Conservation (phyloP, 2,797 vertebrate species). For the Novumbra hubbsi region DNA sequence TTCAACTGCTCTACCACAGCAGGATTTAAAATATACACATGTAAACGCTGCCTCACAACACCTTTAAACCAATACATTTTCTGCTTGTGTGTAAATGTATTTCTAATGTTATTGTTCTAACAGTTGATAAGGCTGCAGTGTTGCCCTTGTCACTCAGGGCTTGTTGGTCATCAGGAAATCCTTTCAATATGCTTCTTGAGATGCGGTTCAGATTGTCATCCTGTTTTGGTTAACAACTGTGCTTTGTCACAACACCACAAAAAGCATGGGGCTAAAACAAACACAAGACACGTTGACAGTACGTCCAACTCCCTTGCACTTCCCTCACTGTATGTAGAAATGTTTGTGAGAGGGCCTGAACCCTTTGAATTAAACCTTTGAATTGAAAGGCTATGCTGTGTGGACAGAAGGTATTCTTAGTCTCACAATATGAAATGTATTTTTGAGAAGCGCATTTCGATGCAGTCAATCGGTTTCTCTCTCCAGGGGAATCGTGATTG, state of each 20-base stretch:
- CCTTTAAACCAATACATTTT: too few species aligned
- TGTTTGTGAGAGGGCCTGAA: too few species aligned
- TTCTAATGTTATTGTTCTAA: too few species aligned
- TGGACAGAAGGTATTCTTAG: neutral
- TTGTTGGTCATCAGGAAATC: neutral
- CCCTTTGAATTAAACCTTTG: too few species aligned
- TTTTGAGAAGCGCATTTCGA: neutral
- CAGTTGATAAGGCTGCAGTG: neutral
- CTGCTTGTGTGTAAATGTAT: too few species aligned
- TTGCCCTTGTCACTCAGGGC: neutral
- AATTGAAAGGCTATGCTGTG: neutral
- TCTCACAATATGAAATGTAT: too few species aligned
- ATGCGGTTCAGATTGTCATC: neutral
- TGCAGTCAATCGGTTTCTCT: neutral
- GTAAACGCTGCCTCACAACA: too few species aligned
- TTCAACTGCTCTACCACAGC: too few species aligned
- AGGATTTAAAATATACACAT: too few species aligned
- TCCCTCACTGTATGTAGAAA: neutral
- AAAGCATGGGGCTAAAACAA: neutral
- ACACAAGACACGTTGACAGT: neutral
- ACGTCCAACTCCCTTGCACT: neutral
- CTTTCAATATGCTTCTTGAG: slow-evolving; percentile 1
- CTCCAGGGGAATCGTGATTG: neutral
- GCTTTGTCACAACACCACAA: neutral
- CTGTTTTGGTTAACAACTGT: neutral